These are phyloP conservation scores for Lamellibrachia luymesi DNA, from an alignment of 1,140 invertebrate genomes.

Conservation along the genomic window DNA sequence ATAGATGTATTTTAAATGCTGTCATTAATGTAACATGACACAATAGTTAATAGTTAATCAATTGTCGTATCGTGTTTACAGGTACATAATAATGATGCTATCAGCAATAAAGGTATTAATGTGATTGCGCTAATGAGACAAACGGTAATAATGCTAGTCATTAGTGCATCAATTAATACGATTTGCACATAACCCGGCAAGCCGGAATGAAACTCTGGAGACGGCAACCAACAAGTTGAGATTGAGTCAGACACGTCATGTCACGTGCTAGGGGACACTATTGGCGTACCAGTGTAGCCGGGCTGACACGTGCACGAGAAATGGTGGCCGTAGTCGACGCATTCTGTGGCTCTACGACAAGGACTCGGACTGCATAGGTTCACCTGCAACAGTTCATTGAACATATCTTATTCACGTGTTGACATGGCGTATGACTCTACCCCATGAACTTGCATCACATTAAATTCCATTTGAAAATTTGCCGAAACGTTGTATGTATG, in stretches of 20 bases:
- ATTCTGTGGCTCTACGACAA: slow-evolving; percentile 27
- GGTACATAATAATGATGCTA: not conserved
- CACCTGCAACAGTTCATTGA: not conserved
- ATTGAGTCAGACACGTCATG: not conserved
- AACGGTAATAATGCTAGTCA: not conserved
- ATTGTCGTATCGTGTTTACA: not conserved
- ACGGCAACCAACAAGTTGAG: not conserved
- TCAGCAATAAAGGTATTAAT: not conserved
- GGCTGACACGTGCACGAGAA: slow-evolving; percentile 25
- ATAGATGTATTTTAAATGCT: too few species aligned
- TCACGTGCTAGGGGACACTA: not conserved
- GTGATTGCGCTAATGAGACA: not conserved
- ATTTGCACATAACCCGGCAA: not conserved
- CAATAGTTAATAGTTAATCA: not conserved
- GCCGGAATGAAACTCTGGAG: not conserved
- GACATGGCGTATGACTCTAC: not conserved
- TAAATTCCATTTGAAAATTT: not conserved
- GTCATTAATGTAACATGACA: not conserved
- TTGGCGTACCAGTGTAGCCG: slow-evolving; percentile 18
- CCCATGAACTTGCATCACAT: not conserved
- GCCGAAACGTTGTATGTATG: not conserved
- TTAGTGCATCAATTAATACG: not conserved
- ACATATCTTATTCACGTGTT: not conserved
- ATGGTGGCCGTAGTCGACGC: slow-evolving; percentile 21
- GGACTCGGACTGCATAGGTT: slow-evolving; percentile 27